A percentile compares a stretch with the other conserved stretches of the same genome.
phyloP scores from a whole-genome alignment of 2,797 vertebrate species.

The Onychomys torridus region DNA sequence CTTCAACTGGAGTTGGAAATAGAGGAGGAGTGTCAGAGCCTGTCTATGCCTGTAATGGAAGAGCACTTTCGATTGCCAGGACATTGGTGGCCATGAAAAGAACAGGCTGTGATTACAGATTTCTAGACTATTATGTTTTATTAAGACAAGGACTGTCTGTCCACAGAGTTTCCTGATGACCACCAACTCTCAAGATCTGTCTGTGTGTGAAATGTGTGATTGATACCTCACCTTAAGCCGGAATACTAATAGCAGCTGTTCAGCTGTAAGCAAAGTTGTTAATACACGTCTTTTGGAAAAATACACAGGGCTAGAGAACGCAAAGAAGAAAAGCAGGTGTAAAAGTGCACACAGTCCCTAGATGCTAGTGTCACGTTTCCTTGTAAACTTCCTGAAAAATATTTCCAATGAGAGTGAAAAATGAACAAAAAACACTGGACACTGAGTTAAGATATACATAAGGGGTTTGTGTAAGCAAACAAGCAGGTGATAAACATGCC shows the following conservation, averaged over 20 bases:
- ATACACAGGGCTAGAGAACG: background rate
- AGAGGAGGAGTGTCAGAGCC: background rate
- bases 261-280: slow-evolving; percentile 19
- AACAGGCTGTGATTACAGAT: background rate
- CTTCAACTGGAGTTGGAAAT: background rate
- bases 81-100: background rate
- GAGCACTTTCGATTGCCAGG: background rate
- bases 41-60: background rate
- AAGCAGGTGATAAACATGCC: background rate
- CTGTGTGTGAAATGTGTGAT: background rate
- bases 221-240: background rate
- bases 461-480: background rate
- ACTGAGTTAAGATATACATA: background rate
- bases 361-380: background rate
- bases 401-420: slow-evolving; percentile 21
- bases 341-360: background rate
- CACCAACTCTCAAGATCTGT: background rate
- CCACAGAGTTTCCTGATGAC: background rate
- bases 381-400: background rate
- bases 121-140: background rate
- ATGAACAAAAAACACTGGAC: background rate
- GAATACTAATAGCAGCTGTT: background rate
- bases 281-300: slow-evolving; percentile 12
- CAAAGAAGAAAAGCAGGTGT: background rate
- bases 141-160: background rate